Evolutionary conservation across 2,797 vertebrate species (phyloP).

Genomic region (Balearica regulorum): DNA sequence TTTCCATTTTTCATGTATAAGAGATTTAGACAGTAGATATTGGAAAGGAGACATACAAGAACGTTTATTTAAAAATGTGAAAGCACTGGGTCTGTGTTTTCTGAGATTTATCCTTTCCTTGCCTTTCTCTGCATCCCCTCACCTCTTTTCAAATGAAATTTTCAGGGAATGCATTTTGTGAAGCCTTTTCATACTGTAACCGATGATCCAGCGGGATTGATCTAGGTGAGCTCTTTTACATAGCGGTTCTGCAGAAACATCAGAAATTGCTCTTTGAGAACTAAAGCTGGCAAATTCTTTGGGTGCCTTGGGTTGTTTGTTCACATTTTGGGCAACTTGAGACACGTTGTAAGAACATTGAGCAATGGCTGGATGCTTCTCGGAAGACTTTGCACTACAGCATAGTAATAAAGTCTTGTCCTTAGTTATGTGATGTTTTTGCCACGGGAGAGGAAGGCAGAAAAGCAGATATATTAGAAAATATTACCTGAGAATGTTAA

Average conservation of each 20-base stretch:
- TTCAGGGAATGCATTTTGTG: not conserved
- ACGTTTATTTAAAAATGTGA: not conserved
- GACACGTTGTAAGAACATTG: not conserved
- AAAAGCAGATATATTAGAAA: not conserved
- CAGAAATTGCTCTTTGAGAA: not conserved
- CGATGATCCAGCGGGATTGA: not conserved
- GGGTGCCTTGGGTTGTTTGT: not conserved
- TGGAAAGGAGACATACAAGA: not conserved
- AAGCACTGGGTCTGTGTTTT: not conserved
- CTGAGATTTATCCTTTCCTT: not conserved
- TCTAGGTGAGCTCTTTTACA: not conserved
- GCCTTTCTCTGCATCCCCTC: not conserved
- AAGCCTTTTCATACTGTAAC: accelerated
- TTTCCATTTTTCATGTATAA: not conserved
- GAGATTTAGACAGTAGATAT: not conserved
- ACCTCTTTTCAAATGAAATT: not conserved
- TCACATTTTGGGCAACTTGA: not conserved
- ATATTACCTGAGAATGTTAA: not conserved
- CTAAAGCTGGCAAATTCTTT: not conserved
- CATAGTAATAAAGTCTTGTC: accelerated
- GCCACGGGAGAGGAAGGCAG: not conserved
- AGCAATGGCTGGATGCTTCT: not conserved
- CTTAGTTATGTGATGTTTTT: not conserved
- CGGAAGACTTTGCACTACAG: not conserved
- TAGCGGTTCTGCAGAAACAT: not conserved